Conservation (phyloP, 2,888 invertebrate genomes). For the Standfussiana lucernea region DNA sequence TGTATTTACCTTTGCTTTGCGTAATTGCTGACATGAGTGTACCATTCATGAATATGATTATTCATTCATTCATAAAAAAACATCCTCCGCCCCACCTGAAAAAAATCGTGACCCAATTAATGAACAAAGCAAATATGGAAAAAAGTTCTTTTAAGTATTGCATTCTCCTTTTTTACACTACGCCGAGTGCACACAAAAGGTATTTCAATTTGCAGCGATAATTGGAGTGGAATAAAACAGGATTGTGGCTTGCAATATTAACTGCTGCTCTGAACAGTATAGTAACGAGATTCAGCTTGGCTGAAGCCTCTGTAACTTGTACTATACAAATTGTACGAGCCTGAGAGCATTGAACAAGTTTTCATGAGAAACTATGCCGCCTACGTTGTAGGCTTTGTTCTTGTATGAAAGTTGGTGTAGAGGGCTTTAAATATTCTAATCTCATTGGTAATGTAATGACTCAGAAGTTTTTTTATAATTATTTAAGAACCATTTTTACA, state of each 20-base stretch:
- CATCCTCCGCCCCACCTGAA: neutral
- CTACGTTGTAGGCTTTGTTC: slow-evolving; percentile 26
- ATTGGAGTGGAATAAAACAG: slow-evolving; percentile 74
- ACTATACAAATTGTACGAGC: slow-evolving; percentile 46
- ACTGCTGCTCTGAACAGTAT: slow-evolving; percentile 61
- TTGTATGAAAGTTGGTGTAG: neutral
- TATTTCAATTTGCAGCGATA: slow-evolving; percentile 69
- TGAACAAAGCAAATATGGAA: slow-evolving; percentile 1
- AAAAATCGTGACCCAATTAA: neutral
- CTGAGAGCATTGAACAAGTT: slow-evolving; percentile 38
- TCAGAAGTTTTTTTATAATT: neutral
- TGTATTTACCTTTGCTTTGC: too few species aligned
- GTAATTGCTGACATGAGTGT: neutral
- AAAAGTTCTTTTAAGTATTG: slow-evolving; percentile 14
- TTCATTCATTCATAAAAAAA: neutral
- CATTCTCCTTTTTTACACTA: slow-evolving; percentile 37
- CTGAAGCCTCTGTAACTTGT: slow-evolving; percentile 28
- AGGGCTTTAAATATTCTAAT: slow-evolving; percentile 17
- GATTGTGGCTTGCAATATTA: slow-evolving; percentile 68
- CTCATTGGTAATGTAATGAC: neutral
- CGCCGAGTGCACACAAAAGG: slow-evolving; percentile 63
- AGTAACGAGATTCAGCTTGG: slow-evolving; percentile 56
- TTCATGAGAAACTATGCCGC: slow-evolving; percentile 25
- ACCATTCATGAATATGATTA: neutral
- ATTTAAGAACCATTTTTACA: neutral